Evolutionary conservation across 2,797 vertebrate genomes (phyloP).

Genomic region (Sebastes miniatus): DNA sequence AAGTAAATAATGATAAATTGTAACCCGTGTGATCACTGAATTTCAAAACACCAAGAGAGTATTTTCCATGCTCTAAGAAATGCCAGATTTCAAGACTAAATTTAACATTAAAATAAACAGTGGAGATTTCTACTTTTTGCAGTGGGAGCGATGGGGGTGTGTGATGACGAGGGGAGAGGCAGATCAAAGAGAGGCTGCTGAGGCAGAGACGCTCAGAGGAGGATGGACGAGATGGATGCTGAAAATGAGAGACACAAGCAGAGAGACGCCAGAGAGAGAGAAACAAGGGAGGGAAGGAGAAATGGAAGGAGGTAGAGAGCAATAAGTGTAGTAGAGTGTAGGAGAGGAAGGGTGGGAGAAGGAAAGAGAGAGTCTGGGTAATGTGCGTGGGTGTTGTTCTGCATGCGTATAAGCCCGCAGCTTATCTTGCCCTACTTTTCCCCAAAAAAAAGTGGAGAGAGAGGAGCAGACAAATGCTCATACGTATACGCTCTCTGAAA

Average conservation of each 20-base stretch:
- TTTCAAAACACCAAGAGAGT: not conserved
- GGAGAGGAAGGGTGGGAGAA: not conserved
- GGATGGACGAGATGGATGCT: slow-evolving; percentile 41
- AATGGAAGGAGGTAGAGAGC: not conserved
- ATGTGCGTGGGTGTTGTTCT: slow-evolving; percentile 65
- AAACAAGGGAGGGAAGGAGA: slow-evolving; percentile 15
- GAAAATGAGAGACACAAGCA: slow-evolving; percentile 20
- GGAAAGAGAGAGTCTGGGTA: slow-evolving; percentile 27
- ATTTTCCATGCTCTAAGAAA: not conserved
- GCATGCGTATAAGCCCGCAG: slow-evolving; percentile 73
- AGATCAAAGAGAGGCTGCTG: slow-evolving; percentile 56
- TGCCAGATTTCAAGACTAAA: not conserved
- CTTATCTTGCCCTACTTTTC: slow-evolving; percentile 81
- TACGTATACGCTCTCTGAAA: slow-evolving; percentile 37
- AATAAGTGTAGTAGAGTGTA: not conserved
- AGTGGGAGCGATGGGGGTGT: slow-evolving; percentile 7
- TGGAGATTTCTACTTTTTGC: slow-evolving; percentile 30
- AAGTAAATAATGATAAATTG: not conserved
- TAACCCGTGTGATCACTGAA: not conserved
- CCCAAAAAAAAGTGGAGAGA: slow-evolving; percentile 40
- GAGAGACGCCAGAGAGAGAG: slow-evolving; percentile 17
- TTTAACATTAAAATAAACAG: not conserved
- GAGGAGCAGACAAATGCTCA: slow-evolving; percentile 45
- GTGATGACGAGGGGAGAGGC: slow-evolving; percentile 26
- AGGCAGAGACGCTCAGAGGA: slow-evolving; percentile 45